Evolutionary conservation across 37 sponge, comb jelly and placozoan genomes (phyloP), one percentile per base, ranked within the genome.

Genomic region (Hexactinellida sp.): DNA sequence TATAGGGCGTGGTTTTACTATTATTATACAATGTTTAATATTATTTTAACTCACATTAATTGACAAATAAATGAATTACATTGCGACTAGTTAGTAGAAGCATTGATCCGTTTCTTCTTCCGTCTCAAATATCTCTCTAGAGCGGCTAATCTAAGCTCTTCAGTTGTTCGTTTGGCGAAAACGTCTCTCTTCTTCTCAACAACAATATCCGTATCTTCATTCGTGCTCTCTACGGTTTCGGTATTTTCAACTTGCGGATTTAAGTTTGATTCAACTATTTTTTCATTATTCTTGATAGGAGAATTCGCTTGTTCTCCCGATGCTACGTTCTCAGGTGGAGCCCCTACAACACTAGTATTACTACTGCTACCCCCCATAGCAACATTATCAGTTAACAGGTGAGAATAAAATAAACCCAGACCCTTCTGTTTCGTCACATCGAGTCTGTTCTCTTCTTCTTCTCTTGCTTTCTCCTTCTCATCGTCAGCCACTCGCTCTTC

Each of bases 111-210:
- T 63, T 63, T 63, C 34, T 7, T 63, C 76, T 63, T 63, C 30
- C 76, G 3, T n/a, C 13, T 1, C 13, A 63, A 23, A 28, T 63
- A 63, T 63, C 76, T 63, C 13, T 63, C 76, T 63, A 63, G 13
- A 63, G 76, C 76, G 34, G 76, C 76, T 63, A 63, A 63, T 63
- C 76, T 63, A 23, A 63, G 3, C 76, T 63, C 76, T 63, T 63
- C 76, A 25, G 76, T 63, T 10, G 76, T 63, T 63, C 76, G 3
- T n/a, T 63, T 63, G 34, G 76, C 76, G 76, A 63, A 63, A 63
- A 63, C 34, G 13, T 63, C 76, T 21, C 3, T n/a, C 13, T 63
- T 63, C 25, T 63, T 23, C 76, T 63, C 76, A 10, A 63, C 3
- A 63, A 63, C 76, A 9, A 47, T 19, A 32, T 10, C 76, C 76